These are phyloP conservation scores for Zeugodacus cucurbitae DNA, from an alignment of 1,140 invertebrate species.

Conservation along the genomic window DNA sequence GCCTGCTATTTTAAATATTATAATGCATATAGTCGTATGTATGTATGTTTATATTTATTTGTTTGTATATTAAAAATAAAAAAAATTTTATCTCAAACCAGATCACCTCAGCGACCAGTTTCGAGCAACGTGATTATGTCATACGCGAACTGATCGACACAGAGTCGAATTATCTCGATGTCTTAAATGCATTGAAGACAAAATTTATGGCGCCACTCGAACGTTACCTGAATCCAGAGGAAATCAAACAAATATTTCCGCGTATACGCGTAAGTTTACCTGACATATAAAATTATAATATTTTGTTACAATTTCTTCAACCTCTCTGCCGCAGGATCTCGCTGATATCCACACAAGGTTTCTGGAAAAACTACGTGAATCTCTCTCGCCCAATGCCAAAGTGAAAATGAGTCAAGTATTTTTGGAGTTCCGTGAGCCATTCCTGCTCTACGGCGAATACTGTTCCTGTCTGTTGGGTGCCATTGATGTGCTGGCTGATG, in stretches of 20 bases:
- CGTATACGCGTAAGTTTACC: slow-evolving; percentile 80
- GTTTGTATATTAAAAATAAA: not conserved
- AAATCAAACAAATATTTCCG: slow-evolving; percentile 85
- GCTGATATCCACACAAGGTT: slow-evolving; percentile 88
- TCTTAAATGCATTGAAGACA: slow-evolving; percentile 86
- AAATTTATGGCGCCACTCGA: slow-evolving; percentile 85
- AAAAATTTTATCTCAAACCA: slow-evolving; percentile 40
- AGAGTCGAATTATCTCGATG: slow-evolving; percentile 96
- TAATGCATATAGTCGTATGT: slow-evolving; percentile 43
- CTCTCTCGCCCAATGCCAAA: slow-evolving; percentile 69
- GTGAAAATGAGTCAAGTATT: slow-evolving; percentile 80
- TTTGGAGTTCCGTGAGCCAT: slow-evolving; percentile 87
- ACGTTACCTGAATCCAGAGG: slow-evolving; percentile 76
- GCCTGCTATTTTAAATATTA: not conserved
- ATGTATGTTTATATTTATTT: not conserved
- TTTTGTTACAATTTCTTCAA: slow-evolving; percentile 12
- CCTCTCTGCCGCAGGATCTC: slow-evolving; percentile 74
- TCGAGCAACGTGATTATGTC: slow-evolving; percentile 94
- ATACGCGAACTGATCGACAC: slow-evolving; percentile 96
- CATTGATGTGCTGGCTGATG: slow-evolving; percentile 80
- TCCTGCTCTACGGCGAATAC: slow-evolving; percentile 95
- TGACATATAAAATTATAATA: slow-evolving; percentile 11
- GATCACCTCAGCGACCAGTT: slow-evolving; percentile 72
- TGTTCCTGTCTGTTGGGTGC: slow-evolving; percentile 91
- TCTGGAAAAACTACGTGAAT: slow-evolving; percentile 80